Base-by-base conservation (phyloP, 2,113 vertebrate genomes). In the Leptobrachium leishanense region DNA sequence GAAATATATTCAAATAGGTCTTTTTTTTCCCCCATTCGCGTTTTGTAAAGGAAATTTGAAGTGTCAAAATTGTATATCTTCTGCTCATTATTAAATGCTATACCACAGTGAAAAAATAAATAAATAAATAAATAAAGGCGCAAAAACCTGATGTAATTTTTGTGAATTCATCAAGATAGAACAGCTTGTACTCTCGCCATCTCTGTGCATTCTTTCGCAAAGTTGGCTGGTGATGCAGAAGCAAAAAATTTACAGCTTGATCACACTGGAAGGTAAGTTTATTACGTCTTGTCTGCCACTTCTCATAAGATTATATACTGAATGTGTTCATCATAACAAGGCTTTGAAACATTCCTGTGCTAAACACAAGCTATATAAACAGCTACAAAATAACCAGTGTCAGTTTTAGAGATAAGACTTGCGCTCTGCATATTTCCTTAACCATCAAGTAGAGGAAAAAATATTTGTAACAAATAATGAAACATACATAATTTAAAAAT, bases 41-140 rank as follows among this genome's bases (percentile, higher is more conserved):
- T 90, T 91, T 89, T 90, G 90, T 86, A 89, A 91, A 90, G 88
- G 87, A 93, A 92, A 88, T 91, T 92, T 93, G 87, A 93, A 91
- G 93, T 92, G 91, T 93, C 92, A 92, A 91, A 94, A 93, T 92
- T 92, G 92, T 89, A 89, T 94, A 93, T 93, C 92, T 92, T 86
- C 82, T 87, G 90, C 91, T 93, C 89, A 93, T 93, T 94, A 94
- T 92, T 93, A 94, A 93, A 93, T 93, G 92, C 90, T 93, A 93
- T 91, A 93, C 90, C 92, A 91, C 87, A 92, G 91, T 92, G 92
- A 50, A 64, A 71, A 77, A 55, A 53, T 77, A 55, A 31, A 1
- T 31, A 31, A 31, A 31, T 1, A 31, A 31, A 31, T 31, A 31
- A 31, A n/a, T n/a, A n/a, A 43, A 44, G 44, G 68, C 31, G 67